Evolutionary conservation across 2,113 vertebrate genomes (phyloP).

Genomic region (Sorex araneus): DNA sequence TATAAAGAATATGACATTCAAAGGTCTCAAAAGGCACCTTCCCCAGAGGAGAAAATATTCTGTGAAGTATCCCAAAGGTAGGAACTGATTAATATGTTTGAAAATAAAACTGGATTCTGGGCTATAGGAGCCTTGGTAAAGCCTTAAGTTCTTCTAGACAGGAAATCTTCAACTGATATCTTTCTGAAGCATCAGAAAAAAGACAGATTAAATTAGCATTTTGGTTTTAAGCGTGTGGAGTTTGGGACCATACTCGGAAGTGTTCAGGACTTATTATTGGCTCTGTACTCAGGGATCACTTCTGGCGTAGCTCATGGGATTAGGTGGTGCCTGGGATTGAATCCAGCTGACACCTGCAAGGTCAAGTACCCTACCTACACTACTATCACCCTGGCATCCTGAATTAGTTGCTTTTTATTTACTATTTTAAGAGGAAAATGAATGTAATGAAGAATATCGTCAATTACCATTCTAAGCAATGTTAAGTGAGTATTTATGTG

Average conservation of each 20-base stretch:
- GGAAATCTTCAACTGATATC: neutral
- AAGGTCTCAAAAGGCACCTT: neutral
- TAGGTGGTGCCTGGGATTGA: no score
- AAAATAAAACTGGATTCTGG: constrained; percentile 19
- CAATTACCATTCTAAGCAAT: neutral
- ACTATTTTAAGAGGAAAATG: neutral
- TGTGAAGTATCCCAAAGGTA: neutral
- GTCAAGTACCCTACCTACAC: no score
- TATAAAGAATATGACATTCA: neutral
- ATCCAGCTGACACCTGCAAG: no score
- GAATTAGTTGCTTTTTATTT: no score
- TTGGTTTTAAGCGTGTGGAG: no score
- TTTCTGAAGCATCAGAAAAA: neutral
- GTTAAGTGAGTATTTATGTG: neutral
- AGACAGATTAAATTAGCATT: no score
- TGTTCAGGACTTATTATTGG: no score
- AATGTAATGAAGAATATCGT: neutral
- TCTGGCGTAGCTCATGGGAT: no score
- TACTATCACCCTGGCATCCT: no score
- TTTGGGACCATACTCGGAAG: no score
- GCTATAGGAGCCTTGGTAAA: neutral
- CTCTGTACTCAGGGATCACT: no score
- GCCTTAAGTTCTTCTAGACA: neutral
- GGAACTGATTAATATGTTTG: neutral
- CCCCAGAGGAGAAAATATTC: neutral